Evolutionary conservation across 2,888 invertebrate species (phyloP).

Genomic region (Xestobium rufovillosum): DNA sequence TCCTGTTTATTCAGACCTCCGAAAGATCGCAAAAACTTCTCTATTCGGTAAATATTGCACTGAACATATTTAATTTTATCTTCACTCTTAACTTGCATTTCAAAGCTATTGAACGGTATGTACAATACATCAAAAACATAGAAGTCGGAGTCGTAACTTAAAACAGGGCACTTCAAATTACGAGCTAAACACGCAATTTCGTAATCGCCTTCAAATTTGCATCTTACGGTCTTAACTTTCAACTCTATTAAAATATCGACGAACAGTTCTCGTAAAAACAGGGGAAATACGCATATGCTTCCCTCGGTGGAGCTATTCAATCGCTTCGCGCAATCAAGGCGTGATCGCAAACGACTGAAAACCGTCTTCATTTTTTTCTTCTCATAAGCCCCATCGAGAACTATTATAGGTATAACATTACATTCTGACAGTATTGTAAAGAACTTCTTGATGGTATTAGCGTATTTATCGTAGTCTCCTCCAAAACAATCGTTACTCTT

Average conservation of each 20-base stretch:
- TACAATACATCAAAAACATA: constrained; percentile 79
- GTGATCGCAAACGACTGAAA: constrained; percentile 50
- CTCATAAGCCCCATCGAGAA: constrained; percentile 77
- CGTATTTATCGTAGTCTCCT: constrained; percentile 77
- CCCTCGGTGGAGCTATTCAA: constrained; percentile 51
- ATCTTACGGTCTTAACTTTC: constrained; percentile 59
- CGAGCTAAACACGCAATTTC: constrained; percentile 78
- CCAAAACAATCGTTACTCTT: constrained; percentile 67
- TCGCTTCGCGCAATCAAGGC: constrained; percentile 45
- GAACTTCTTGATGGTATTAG: constrained; percentile 56
- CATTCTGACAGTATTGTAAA: constrained; percentile 64
- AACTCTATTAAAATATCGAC: constrained; percentile 59
- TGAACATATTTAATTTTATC: constrained; percentile 42
- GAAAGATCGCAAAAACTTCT: constrained; percentile 59
- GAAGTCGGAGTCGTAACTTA: constrained; percentile 93
- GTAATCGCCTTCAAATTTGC: constrained; percentile 85
- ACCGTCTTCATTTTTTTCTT: constrained; percentile 62
- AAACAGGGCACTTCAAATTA: constrained; percentile 71
- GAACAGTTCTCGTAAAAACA: constrained; percentile 68
- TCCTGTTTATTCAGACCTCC: constrained; percentile 55
- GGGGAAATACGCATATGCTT: constrained; percentile 59
- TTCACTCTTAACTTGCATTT: constrained; percentile 40
- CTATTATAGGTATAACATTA: constrained; percentile 61
- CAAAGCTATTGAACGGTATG: constrained; percentile 66
- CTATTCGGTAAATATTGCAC: constrained; percentile 66